These are phyloP conservation scores for Catharus bicknelli DNA, from an alignment of 2,113 vertebrate genomes.

Conservation along the genomic window DNA sequence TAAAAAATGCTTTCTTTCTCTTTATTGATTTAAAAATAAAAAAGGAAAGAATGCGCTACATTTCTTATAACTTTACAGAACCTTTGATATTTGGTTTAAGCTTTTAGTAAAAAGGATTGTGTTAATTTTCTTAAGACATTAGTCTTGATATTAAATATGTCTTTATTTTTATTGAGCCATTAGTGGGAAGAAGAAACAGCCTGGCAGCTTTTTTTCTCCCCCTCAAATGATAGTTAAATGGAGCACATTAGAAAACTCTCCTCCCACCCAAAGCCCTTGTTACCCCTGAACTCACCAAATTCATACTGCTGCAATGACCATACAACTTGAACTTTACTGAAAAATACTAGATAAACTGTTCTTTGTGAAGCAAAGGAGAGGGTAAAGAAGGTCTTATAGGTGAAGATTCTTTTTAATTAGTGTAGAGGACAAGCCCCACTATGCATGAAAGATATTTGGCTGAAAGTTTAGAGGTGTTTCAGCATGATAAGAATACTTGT, in stretches of 20 bases:
- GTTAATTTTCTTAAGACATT: not conserved
- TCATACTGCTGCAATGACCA: not conserved
- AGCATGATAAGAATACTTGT: not conserved
- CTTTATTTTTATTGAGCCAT: not conserved
- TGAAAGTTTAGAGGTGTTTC: not conserved
- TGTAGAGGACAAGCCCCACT: not conserved
- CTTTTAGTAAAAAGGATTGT: not conserved
- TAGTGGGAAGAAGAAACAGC: not conserved
- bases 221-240: not conserved
- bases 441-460: not conserved
- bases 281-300: not conserved
- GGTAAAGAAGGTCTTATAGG: not conserved
- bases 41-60: fast-evolving
- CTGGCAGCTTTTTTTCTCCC: not conserved
- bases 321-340: not conserved
- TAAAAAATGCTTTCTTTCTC: not conserved
- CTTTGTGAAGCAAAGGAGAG: not conserved
- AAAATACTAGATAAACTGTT: not conserved
- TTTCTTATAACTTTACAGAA: not conserved
- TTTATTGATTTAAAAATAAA: not conserved
- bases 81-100: not conserved
- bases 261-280: fast-evolving
- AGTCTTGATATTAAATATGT: not conserved
- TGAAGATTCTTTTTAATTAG: not conserved
- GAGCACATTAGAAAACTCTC: not conserved